Evolutionary conservation across 1,140 invertebrate species (phyloP).

Genomic region (Drosophila dunni): DNA sequence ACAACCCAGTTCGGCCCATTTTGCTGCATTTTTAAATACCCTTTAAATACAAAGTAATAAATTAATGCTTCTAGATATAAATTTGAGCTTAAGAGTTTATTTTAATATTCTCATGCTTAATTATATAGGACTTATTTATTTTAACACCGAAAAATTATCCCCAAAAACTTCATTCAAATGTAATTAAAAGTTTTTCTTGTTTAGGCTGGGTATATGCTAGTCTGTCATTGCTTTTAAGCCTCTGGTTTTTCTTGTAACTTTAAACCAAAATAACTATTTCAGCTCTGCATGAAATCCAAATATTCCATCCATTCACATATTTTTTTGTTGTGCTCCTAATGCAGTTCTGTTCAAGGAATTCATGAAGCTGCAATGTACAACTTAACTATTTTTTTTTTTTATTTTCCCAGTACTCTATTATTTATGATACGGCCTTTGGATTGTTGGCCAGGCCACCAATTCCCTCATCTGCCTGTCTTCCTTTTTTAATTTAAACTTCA

Average conservation of each 20-base stretch:
- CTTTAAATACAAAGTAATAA: background rate
- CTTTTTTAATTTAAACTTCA: conserved; percentile 48
- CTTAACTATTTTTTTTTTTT: conserved; percentile 2
- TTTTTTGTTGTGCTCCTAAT: background rate
- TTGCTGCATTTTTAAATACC: conserved; percentile 37
- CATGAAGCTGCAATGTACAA: background rate
- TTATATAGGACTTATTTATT: too few relatives aligned
- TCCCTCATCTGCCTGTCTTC: conserved; percentile 9
- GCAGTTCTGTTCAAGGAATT: conserved; percentile 1
- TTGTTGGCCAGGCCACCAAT: conserved; percentile 15
- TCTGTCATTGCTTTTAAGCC: background rate
- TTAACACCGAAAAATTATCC: too few relatives aligned
- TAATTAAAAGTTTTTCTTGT: too few relatives aligned
- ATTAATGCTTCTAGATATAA: too few relatives aligned
- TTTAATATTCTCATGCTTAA: too few relatives aligned
- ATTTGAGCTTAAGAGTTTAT: too few relatives aligned
- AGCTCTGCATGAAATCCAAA: background rate
- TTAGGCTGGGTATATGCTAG: background rate
- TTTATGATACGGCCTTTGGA: conserved; percentile 17
- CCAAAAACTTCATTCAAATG: too few relatives aligned
- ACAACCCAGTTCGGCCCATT: conserved; percentile 42
- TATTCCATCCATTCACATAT: background rate
- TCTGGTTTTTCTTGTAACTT: background rate
- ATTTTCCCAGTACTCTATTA: conserved; percentile 30
- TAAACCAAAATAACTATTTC: background rate